A percentile compares a stretch with the other conserved stretches of the same genome.
Evolutionary conservation across 2,888 invertebrate species (phyloP).

Genomic region (Petrophora chlorosata): DNA sequence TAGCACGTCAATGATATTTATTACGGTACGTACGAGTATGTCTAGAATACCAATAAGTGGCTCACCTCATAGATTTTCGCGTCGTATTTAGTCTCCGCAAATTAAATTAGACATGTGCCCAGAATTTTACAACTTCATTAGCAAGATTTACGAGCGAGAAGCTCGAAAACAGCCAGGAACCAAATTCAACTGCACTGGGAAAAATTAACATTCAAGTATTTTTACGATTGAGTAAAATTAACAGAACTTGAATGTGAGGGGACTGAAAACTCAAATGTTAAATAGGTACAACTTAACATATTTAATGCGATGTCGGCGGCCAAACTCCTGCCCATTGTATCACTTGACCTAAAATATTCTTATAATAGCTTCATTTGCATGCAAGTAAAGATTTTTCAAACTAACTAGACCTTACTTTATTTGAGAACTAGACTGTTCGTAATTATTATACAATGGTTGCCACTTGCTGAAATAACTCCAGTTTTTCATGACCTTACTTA

Average conservation of each 20-base stretch:
- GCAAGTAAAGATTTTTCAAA: conserved; percentile 3
- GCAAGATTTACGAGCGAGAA: neutral
- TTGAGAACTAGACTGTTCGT: too few relatives aligned
- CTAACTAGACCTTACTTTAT: too few relatives aligned
- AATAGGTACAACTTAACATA: too few relatives aligned
- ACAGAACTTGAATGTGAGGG: too few relatives aligned
- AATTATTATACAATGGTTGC: neutral
- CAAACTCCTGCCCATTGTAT: too few relatives aligned
- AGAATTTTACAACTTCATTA: conserved; percentile 19
- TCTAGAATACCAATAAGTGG: conserved; percentile 29
- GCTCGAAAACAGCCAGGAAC: neutral
- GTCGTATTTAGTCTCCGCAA: conserved; percentile 6
- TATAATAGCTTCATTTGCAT: conserved; percentile 6
- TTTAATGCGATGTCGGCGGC: too few relatives aligned
- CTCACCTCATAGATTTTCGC: conserved; percentile 15
- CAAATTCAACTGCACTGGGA: neutral
- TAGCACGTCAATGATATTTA: conserved; percentile 20
- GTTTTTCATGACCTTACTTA: neutral
- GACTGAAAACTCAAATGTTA: too few relatives aligned
- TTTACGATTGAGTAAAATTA: too few relatives aligned
- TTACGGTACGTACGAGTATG: conserved; percentile 11
- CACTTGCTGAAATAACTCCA: neutral
- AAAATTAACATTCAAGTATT: too few relatives aligned
- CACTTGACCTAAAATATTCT: conserved; percentile 1
- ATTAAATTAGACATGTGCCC: conserved; percentile 25